Conservation (phyloP, 2,113 vertebrate species). For the Cryptotis parvus region DNA sequence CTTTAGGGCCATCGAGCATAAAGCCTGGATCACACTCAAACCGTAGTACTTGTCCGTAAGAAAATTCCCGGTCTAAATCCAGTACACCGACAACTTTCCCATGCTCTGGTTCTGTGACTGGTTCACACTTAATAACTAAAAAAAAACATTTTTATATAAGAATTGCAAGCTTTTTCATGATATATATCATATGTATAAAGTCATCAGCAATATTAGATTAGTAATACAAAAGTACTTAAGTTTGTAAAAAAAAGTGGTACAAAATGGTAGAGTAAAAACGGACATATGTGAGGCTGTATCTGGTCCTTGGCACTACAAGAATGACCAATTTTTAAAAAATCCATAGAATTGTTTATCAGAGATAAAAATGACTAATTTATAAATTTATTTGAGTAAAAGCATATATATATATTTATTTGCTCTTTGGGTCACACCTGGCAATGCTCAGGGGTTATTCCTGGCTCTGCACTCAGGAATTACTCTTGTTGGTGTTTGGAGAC, state of each 20-base stretch:
- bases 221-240: neutral
- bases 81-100: constrained; percentile 69
- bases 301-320: too few relatives aligned
- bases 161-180: neutral
- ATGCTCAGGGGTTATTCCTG: too few relatives aligned
- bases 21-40: constrained; percentile 87
- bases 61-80: constrained; percentile 79
- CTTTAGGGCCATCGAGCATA: constrained; percentile 80
- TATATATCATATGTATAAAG: neutral
- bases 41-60: constrained; percentile 85
- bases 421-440: too few relatives aligned
- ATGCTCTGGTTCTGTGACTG: constrained; percentile 75
- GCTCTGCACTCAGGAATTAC: too few relatives aligned
- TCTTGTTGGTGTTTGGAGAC: too few relatives aligned
- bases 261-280: neutral
- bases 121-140: constrained; percentile 87
- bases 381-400: too few relatives aligned
- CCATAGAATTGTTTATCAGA: neutral
- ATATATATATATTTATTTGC: too few relatives aligned
- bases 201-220: neutral
- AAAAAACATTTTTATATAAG: constrained; percentile 48
- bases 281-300: too few relatives aligned
- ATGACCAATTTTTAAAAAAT: neutral
- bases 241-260: neutral
- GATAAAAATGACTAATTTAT: neutral